These are phyloP conservation scores for Drosophila nasuta DNA, from an alignment of 1,140 invertebrate genomes.

Conservation along the genomic window DNA sequence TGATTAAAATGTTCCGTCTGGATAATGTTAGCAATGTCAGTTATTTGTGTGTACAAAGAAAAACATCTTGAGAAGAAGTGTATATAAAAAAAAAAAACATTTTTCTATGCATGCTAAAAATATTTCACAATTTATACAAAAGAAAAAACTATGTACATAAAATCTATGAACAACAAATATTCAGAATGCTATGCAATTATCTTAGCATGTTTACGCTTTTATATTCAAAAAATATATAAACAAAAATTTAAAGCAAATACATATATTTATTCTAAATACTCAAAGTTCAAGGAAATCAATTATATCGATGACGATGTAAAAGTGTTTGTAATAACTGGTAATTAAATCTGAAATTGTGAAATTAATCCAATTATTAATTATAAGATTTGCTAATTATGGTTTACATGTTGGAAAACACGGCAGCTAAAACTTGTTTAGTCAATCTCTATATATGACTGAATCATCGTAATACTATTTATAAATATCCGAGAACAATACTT, in stretches of 20 bases:
- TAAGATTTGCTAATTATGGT: slow-evolving; percentile 14
- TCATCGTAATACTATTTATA: slow-evolving; percentile 21
- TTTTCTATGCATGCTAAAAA: slow-evolving; percentile 10
- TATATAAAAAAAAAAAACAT: background rate
- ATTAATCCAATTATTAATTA: slow-evolving; percentile 16
- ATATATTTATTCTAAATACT: background rate
- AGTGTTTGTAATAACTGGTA: slow-evolving; percentile 3
- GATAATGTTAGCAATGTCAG: slow-evolving; percentile 34
- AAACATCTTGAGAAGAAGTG: background rate
- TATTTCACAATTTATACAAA: background rate
- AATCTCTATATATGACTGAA: slow-evolving; percentile 1
- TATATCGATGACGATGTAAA: background rate
- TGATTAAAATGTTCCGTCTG: slow-evolving; percentile 71
- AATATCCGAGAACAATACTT: slow-evolving; percentile 1
- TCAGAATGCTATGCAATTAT: background rate
- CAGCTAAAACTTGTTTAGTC: slow-evolving; percentile 15
- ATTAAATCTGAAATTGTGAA: background rate
- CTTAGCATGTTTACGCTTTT: slow-evolving; percentile 4
- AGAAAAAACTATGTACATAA: background rate
- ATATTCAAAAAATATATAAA: background rate
- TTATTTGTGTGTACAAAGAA: background rate
- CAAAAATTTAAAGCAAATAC: background rate
- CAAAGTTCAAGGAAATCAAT: background rate
- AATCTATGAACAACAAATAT: background rate
- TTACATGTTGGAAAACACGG: slow-evolving; percentile 16